Evolutionary conservation across 2,797 vertebrate genomes (phyloP), one percentile per base, ranked within the genome.

Genomic region (Clarias platycephalus): DNA sequence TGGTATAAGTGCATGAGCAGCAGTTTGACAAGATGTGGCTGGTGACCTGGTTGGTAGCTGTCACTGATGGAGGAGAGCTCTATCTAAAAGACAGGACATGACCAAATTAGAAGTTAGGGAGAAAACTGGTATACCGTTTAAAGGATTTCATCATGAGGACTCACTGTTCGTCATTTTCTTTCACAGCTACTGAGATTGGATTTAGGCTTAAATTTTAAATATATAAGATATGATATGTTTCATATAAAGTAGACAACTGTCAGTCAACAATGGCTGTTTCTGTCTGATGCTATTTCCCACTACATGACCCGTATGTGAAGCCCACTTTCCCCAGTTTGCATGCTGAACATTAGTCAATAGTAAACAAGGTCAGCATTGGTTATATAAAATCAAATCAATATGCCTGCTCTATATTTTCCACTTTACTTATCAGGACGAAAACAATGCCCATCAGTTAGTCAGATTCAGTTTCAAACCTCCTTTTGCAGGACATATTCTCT

Each of bases 331-430:
- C 57, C 58, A 68, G 67, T 58, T n/a, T 83, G 71, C 84, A 40
- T 34, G 34, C 34, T 37, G 34, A 37, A 37, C 4, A 37, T 37
- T 37, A 66, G 53, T 72, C 85, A 68, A 78, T 68, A 16, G 44
- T 3, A 83, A 57, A 26, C 77, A 83, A 87, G 83, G 86, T 85
- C 89, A 66, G 37, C 10, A 37, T 49, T 71, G 80, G 71, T 86
- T 87, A 84, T 22, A 82, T 83, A 85, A 86, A 85, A 64, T 79
- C 72, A 31, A 58, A 89, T 89, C 88, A 75, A 88, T 88, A 85
- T 26, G 67, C 53, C 26, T 82, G 67, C 70, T 37, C 80, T 83
- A 63, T 49, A 75, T 75, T 57, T 57, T 26, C 49, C 49, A 75
- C 0, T 31, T 75, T 31, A 72, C 70, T 49, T 53, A n/a, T 15